Conservation (phyloP, 23 tunicate species). For the Oikopleura vanhoeffeni region DNA sequence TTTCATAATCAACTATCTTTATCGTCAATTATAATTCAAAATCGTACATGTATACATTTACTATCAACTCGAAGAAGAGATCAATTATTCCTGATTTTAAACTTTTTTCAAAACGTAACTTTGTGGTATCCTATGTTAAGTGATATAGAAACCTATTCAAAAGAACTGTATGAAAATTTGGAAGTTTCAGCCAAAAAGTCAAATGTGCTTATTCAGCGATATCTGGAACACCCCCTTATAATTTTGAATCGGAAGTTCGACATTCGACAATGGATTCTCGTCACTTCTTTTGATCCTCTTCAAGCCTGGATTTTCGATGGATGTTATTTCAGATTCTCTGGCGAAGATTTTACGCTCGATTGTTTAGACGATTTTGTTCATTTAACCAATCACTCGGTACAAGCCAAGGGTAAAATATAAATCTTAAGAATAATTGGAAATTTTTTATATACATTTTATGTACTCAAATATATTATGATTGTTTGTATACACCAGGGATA, state of each 20-base stretch:
- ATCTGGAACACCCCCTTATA: background rate
- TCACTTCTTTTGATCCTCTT: background rate
- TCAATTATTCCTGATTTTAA: no score
- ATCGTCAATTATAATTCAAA: no score
- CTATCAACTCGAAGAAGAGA: no score
- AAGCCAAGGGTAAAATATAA: background rate
- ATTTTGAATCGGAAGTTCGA: background rate
- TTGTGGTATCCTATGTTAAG: no score
- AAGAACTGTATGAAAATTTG: no score
- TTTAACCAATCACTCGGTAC: constrained; percentile 3
- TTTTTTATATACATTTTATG: no score
- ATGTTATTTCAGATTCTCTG: constrained; percentile 1
- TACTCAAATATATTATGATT: no score
- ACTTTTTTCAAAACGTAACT: no score
- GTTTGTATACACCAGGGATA: no score
- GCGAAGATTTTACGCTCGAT: background rate
- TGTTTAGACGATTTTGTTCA: background rate
- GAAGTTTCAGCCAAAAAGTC: background rate
- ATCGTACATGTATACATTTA: no score
- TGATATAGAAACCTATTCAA: no score
- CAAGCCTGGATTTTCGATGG: background rate
- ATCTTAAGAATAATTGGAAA: background rate
- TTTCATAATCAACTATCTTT: no score
- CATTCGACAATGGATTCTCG: background rate
- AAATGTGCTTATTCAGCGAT: background rate